Percentiles rank a stretch among this genome's conserved stretches.
phyloP scores from a whole-genome alignment of 1,140 invertebrate genomes.

The Drosophila chauvacae region DNA sequence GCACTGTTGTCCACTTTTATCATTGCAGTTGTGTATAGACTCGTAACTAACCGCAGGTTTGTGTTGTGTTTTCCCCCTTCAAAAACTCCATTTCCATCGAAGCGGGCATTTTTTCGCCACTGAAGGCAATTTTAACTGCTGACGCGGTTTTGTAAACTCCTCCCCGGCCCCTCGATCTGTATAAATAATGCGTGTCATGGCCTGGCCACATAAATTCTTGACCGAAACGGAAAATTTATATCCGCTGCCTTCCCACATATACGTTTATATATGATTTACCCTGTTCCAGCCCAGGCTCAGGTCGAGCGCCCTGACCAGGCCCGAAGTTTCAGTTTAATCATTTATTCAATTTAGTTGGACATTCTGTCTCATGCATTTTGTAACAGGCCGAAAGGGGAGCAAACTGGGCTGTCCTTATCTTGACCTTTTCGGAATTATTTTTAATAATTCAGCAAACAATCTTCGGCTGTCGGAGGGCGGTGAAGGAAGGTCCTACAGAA shows the following conservation, averaged over 20 bases:
- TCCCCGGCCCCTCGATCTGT: conserved; percentile 41
- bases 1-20: conserved; percentile 42
- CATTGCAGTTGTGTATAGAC: conserved; percentile 76
- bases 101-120: conserved; percentile 46
- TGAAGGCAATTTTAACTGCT: conserved; percentile 78
- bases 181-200: conserved; percentile 79
- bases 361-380: conserved; percentile 78
- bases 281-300: conserved; percentile 7
- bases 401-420: conserved; percentile 46
- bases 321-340: conserved; percentile 74
- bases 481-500: neutral
- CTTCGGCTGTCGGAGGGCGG: conserved; percentile 6
- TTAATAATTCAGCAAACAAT: conserved; percentile 71
- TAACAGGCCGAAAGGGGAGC: conserved; percentile 47
- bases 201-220: conserved; percentile 77
- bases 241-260: conserved; percentile 46
- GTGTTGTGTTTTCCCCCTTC: conserved; percentile 57
- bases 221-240: conserved; percentile 74
- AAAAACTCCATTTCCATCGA: conserved; percentile 48
- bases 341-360: conserved; percentile 82
- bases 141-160: conserved; percentile 65
- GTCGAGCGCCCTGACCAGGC: conserved; percentile 20
- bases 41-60: conserved; percentile 81
- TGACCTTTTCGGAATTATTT: conserved; percentile 72
- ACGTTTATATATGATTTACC: conserved; percentile 36